A percentile compares a stretch with the other conserved stretches of the same genome.
These are phyloP conservation scores for Dascillus cervinus DNA, from an alignment of 2,888 invertebrate genomes.

Conservation along the genomic window DNA sequence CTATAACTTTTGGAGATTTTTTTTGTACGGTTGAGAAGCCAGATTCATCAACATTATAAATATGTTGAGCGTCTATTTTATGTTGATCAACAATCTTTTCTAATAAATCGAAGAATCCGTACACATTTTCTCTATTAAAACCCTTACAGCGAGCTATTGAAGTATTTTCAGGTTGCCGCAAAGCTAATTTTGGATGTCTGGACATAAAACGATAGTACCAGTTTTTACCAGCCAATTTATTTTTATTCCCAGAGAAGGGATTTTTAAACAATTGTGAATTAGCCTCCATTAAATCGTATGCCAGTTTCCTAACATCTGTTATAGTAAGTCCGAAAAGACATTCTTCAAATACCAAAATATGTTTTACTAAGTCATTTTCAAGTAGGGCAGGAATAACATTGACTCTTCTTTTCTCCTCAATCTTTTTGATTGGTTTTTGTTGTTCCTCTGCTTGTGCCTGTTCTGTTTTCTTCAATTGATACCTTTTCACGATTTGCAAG, in stretches of 20 bases:
- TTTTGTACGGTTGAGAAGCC: slow-evolving; percentile 18
- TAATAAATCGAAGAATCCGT: slow-evolving; percentile 15
- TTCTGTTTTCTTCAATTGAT: no score
- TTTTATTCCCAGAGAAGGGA: no score
- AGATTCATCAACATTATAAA: slow-evolving; percentile 12
- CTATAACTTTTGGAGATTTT: slow-evolving; percentile 14
- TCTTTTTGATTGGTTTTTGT: no score
- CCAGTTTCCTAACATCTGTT: slow-evolving; percentile 7
- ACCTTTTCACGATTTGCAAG: no score
- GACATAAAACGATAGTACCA: slow-evolving; percentile 12
- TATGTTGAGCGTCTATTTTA: slow-evolving; percentile 13
- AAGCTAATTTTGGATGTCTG: slow-evolving; percentile 12
- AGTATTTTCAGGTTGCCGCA: slow-evolving; percentile 15
- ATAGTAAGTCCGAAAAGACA: slow-evolving; percentile 9
- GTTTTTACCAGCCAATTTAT: slow-evolving; percentile 14
- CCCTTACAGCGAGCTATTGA: slow-evolving; percentile 13
- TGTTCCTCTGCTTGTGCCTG: no score
- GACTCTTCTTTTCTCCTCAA: no score
- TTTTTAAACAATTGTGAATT: no score
- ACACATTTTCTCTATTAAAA: slow-evolving; percentile 14
- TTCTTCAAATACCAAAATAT: slow-evolving; percentile 9
- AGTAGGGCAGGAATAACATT: no score
- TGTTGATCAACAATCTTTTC: slow-evolving; percentile 12
- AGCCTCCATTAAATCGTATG: slow-evolving; percentile 10
- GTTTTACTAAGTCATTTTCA: slow-evolving; percentile 7